These are phyloP conservation scores for Isaurus tuberculatus DNA, from an alignment of 92 coral and sea anemone species.

Conservation along the genomic window DNA sequence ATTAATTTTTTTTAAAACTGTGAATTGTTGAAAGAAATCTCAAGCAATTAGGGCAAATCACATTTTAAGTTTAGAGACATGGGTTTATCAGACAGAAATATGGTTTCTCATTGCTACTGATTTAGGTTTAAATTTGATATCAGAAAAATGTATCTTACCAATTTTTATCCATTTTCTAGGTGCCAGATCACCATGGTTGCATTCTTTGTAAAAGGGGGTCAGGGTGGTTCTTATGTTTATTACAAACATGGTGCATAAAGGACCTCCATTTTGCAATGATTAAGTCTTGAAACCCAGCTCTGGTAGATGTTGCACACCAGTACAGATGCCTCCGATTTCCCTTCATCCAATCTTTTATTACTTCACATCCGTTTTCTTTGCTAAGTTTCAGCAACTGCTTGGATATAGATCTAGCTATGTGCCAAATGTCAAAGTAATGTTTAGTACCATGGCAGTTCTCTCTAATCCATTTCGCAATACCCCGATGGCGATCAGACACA, in stretches of 20 bases:
- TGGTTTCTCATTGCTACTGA: not conserved
- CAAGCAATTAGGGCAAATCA: no score
- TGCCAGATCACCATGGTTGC: not conserved
- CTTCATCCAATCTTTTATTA: conserved; percentile 21
- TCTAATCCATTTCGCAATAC: conserved; percentile 46
- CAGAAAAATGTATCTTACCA: not conserved
- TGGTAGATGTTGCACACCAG: conserved; percentile 51
- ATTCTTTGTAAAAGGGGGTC: not conserved
- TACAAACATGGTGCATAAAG: conserved; percentile 36
- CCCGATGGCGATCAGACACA: conserved; percentile 52
- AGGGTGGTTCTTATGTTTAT: conserved; percentile 37
- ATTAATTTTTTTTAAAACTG: no score
- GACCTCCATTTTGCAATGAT: conserved; percentile 45
- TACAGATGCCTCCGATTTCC: conserved; percentile 37
- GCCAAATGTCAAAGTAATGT: no score
- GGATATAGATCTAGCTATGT: conserved; percentile 28
- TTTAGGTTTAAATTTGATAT: no score
- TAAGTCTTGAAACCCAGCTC: conserved; percentile 40
- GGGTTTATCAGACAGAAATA: not conserved
- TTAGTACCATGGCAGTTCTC: not conserved
- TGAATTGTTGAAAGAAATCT: no score
- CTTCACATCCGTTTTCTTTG: conserved; percentile 4
- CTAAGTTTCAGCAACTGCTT: conserved; percentile 37
- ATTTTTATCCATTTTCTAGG: not conserved
- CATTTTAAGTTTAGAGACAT: no score